Conservation (phyloP, 2,888 invertebrate genomes). For the Atherix ibis region DNA sequence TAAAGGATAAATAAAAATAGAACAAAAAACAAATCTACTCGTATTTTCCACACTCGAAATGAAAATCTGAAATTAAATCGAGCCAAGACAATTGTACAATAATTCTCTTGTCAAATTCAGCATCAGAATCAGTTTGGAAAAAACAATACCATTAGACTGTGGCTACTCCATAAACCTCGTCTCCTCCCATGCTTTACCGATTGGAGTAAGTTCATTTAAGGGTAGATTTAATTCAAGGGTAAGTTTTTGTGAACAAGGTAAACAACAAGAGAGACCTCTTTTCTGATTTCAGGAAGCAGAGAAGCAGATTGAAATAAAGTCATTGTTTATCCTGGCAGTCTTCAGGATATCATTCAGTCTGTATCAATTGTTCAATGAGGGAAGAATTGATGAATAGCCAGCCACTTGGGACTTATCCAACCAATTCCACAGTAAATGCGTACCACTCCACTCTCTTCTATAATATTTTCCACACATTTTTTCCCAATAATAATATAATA, state of each 20-base stretch:
- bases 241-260: too few relatives aligned
- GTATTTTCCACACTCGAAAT: too few relatives aligned
- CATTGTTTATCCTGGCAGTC: not conserved
- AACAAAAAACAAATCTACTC: too few relatives aligned
- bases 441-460: too few relatives aligned
- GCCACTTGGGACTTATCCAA: not conserved
- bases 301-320: not conserved
- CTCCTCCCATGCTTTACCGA: not conserved
- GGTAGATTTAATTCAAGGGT: too few relatives aligned
- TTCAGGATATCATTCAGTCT: not conserved
- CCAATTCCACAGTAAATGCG: too few relatives aligned
- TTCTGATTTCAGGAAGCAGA: too few relatives aligned
- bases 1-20: too few relatives aligned
- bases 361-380: constrained; percentile 8
- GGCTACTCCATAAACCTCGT: not conserved
- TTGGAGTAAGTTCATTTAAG: too few relatives aligned
- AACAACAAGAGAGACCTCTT: too few relatives aligned
- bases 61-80: constrained; percentile 11
- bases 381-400: constrained; percentile 8
- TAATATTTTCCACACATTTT: too few relatives aligned
- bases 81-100: constrained; percentile 9
- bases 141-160: not conserved
- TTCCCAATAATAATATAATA: too few relatives aligned
- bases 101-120: constrained; percentile 11
- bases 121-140: constrained; percentile 6